Base-by-base conservation (phyloP, 1,140 invertebrate genomes). In the Tribolium madens region DNA sequence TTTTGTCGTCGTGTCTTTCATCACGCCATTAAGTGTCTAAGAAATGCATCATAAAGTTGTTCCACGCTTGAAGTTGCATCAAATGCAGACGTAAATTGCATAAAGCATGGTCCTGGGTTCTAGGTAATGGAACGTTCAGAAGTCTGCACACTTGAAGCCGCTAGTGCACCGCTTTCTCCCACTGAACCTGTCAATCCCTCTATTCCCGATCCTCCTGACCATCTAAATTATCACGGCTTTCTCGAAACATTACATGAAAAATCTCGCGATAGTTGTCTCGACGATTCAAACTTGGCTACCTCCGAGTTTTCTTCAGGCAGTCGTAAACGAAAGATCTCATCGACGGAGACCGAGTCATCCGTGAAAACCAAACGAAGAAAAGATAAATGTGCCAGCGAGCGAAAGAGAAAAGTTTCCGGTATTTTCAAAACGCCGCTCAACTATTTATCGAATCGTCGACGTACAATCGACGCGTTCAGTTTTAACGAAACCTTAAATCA, bases 91-190 rank as follows among this genome's bases (percentile, higher is more conserved):
- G 9, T 12, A 57, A 18, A 57, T 17, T 57, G 57, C 26, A 64
- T 64, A 64, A 64, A 74, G 77, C 79, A 80, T 80, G 83, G 83
- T 84, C 79, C 48, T 84, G 80, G 79, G 82, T 85, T 85, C 80
- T 84, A 85, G 84, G 84, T 85, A 50, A 83, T 83, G 84, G 84
- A 85, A 75, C 81, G 82, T 70, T 70, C 80, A 75, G 84, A 84
- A 76, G 78, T 80, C 73, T 85, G 79, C 79, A 79, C 79, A 73
- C 53, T 82, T 78, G 83, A 83, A 79, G 77, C 82, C 72, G 78
- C 78, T 71, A 83, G 78, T 73, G 78, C 79, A 70, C 80, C 79
- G 50, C 78, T 83, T 15, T 82, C 81, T 74, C 21, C 64, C 9
- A 50, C 53, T 50, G 64, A 42, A 13, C 47, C 80, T 14, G 14